Percentiles rank a stretch among this genome's conserved stretches.
phyloP scores from a whole-genome alignment of 2,888 invertebrate species.

The Alviniconcha strummeri region DNA sequence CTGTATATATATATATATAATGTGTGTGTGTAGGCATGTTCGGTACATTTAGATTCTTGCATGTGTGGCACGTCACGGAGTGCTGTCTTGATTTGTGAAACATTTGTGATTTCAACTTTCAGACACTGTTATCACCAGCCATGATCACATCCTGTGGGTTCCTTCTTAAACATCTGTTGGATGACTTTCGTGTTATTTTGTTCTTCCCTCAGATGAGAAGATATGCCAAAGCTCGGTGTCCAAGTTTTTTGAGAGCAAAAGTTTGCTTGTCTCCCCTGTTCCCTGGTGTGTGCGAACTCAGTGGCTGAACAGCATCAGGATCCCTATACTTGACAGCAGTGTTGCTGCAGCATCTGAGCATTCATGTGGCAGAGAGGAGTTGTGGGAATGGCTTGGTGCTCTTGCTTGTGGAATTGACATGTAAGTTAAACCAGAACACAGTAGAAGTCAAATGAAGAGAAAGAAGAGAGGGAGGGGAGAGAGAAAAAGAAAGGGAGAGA shows the following conservation, averaged over 20 bases:
- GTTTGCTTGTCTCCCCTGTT: conserved; percentile 34
- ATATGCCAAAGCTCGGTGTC: conserved; percentile 61
- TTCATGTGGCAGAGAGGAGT: conserved; percentile 44
- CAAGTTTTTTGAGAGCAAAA: conserved; percentile 55
- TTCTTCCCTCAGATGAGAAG: conserved; percentile 53
- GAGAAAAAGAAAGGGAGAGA: background rate
- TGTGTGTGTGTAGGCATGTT: no score
- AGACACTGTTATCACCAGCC: no score
- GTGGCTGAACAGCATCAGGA: conserved; percentile 38
- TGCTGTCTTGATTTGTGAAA: no score
- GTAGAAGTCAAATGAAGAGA: background rate
- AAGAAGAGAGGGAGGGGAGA: background rate
- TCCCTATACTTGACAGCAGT: conserved; percentile 37
- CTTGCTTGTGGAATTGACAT: conserved; percentile 55
- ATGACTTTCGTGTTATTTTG: no score
- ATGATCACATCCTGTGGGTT: no score
- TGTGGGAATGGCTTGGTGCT: conserved; percentile 69
- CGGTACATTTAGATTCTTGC: no score
- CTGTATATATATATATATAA: no score
- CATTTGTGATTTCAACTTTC: no score
- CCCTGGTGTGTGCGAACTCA: conserved; percentile 40
- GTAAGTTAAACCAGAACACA: conserved; percentile 18
- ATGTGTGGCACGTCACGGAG: no score
- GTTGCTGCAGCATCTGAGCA: conserved; percentile 36
- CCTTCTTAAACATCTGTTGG: no score